These are phyloP conservation scores for Mellivora capensis DNA, from an alignment of 2,113 vertebrate species.

Conservation along the genomic window DNA sequence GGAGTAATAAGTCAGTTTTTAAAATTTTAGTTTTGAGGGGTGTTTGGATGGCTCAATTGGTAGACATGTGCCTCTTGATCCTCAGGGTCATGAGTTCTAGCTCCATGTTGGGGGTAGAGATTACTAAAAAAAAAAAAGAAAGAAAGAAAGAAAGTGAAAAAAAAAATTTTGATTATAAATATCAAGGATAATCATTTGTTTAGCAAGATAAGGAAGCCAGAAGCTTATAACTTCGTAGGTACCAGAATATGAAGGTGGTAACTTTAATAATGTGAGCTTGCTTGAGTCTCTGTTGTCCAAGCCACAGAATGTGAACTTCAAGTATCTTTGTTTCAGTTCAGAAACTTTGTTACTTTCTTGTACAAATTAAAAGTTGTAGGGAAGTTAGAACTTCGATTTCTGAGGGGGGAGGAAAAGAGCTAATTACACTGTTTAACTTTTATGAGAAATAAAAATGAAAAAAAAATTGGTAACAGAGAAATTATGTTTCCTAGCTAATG, in stretches of 20 bases:
- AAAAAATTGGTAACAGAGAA: background rate
- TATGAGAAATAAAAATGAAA: slow-evolving; percentile 2
- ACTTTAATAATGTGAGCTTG: background rate
- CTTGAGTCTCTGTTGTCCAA: background rate
- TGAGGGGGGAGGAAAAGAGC: background rate
- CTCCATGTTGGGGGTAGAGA: background rate
- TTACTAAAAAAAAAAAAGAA: background rate
- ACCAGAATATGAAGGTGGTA: background rate
- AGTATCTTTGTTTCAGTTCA: background rate
- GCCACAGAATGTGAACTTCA: background rate
- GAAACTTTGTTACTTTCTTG: background rate
- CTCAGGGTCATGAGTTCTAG: background rate
- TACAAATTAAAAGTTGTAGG: background rate
- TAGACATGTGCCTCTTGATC: background rate
- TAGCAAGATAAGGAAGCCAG: background rate
- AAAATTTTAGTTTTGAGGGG: background rate
- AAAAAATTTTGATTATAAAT: background rate
- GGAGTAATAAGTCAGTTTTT: slow-evolving; percentile 19
- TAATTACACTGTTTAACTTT: background rate
- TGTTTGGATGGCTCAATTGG: background rate
- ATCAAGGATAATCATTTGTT: slow-evolving; percentile 25
- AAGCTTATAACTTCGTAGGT: background rate
- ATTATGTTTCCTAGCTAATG: slow-evolving; percentile 10
- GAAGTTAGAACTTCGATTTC: background rate
- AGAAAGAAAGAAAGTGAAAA: fast-evolving